Percentiles rank a stretch among this genome's conserved stretches.
Evolutionary conservation across 2,113 vertebrate species (phyloP).

Genomic region (Orcinus orca): DNA sequence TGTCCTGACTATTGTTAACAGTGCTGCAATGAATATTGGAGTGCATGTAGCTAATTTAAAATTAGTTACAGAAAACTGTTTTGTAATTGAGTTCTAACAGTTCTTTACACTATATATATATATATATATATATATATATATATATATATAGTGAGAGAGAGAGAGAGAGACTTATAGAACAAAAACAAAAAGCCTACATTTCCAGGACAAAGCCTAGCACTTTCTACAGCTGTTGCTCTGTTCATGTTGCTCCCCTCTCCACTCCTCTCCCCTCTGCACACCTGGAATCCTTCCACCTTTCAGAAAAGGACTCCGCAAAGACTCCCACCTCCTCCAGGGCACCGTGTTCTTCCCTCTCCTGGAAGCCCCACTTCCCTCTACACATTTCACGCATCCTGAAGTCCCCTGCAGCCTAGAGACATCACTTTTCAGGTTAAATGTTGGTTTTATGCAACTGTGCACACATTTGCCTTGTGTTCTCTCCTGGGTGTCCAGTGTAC

Average conservation of each 20-base stretch:
- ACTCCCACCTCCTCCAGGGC: rapidly evolving
- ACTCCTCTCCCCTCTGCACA: too few relatives aligned
- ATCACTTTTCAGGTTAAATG: rapidly evolving
- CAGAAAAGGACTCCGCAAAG: neutral
- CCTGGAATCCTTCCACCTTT: neutral
- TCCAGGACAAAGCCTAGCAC: neutral
- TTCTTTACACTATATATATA: neutral
- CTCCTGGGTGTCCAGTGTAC: rapidly evolving
- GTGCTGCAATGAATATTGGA: neutral
- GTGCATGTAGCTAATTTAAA: neutral
- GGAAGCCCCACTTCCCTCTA: neutral
- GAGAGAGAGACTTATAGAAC: neutral
- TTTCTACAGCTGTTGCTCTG: neutral
- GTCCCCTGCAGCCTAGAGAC: neutral
- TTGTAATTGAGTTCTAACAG: neutral
- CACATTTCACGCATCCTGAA: rapidly evolving
- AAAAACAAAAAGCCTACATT: neutral
- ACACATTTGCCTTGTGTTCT: rapidly evolving
- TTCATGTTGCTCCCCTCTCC: rapidly evolving
- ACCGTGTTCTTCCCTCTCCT: rapidly evolving
- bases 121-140: neutral
- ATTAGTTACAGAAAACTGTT: neutral
- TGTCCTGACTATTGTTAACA: neutral
- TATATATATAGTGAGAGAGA: neutral
- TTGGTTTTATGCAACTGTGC: rapidly evolving